Percentiles rank a stretch among this genome's conserved stretches.
These are phyloP conservation scores for Nipponacmea schrenckii DNA, from an alignment of 2,888 invertebrate species.

Conservation along the genomic window DNA sequence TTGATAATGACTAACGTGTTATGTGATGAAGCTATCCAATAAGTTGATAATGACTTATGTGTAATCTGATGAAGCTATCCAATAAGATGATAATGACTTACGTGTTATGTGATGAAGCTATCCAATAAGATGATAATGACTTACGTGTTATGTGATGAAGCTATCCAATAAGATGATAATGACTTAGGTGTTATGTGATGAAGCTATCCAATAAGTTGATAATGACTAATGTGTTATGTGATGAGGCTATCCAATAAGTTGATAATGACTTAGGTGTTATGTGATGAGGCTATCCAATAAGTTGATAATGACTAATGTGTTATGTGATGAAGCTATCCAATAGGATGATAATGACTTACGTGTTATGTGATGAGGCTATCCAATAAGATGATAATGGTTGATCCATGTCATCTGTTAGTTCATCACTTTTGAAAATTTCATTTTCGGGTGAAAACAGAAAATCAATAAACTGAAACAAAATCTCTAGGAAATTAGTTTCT, in stretches of 20 bases:
- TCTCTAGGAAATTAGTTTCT: no score
- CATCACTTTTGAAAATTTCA: slow-evolving; percentile 83
- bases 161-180: neutral
- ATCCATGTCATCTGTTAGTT: slow-evolving; percentile 89
- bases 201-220: slow-evolving; percentile 68
- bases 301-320: no score
- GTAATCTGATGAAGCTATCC: neutral
- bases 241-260: neutral
- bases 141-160: neutral
- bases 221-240: slow-evolving; percentile 65
- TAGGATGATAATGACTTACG: slow-evolving; percentile 73
- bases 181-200: neutral
- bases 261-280: no score
- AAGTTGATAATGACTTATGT: no score
- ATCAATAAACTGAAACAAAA: slow-evolving; percentile 80
- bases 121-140: no score
- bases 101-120: slow-evolving; percentile 81
- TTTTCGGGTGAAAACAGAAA: slow-evolving; percentile 94
- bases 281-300: no score
- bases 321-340: neutral
- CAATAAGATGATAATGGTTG: slow-evolving; percentile 90
- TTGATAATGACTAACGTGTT: slow-evolving; percentile 71
- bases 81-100: no score
- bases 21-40: neutral
- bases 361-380: slow-evolving; percentile 97